phyloP scores from a whole-genome alignment of 2,888 invertebrate species.

The Athalia cordata region DNA sequence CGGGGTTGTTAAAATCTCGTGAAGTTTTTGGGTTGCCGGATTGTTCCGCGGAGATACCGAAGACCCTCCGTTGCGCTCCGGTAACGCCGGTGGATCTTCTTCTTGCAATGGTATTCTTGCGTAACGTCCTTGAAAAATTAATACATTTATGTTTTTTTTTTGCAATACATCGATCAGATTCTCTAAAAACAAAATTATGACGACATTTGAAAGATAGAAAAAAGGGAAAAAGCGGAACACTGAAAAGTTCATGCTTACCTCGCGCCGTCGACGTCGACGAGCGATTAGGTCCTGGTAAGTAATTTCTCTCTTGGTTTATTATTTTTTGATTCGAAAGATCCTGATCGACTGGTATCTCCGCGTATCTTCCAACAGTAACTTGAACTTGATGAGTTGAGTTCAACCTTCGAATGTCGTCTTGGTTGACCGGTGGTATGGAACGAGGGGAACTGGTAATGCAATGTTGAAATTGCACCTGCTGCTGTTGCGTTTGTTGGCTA shows the following conservation, averaged over 20 bases:
- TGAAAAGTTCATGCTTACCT: constrained; percentile 51
- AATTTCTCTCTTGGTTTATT: constrained; percentile 44
- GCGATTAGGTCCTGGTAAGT: constrained; percentile 14
- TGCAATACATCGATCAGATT: background rate
- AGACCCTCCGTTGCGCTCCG: constrained; percentile 58
- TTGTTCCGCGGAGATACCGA: constrained; percentile 75
- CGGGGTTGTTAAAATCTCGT: constrained; percentile 85
- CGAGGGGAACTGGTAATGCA: constrained; percentile 46
- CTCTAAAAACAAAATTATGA: background rate
- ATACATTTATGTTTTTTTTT: background rate
- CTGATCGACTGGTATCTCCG: constrained; percentile 59
- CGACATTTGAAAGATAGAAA: no score
- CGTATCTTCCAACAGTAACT: constrained; percentile 59
- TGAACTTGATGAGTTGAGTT: constrained; percentile 50
- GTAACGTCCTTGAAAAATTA: constrained; percentile 63
- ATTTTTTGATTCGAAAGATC: constrained; percentile 49
- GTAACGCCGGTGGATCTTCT: constrained; percentile 72
- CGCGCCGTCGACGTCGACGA: background rate
- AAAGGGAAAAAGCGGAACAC: background rate
- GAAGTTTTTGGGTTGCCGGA: constrained; percentile 85
- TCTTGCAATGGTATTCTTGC: constrained; percentile 67
- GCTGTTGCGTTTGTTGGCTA: constrained; percentile 59
- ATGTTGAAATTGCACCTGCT: background rate
- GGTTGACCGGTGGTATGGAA: constrained; percentile 61
- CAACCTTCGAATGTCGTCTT: constrained; percentile 55